Evolutionary conservation across 2,888 invertebrate species (phyloP).

Genomic region (Belgica antarctica): DNA sequence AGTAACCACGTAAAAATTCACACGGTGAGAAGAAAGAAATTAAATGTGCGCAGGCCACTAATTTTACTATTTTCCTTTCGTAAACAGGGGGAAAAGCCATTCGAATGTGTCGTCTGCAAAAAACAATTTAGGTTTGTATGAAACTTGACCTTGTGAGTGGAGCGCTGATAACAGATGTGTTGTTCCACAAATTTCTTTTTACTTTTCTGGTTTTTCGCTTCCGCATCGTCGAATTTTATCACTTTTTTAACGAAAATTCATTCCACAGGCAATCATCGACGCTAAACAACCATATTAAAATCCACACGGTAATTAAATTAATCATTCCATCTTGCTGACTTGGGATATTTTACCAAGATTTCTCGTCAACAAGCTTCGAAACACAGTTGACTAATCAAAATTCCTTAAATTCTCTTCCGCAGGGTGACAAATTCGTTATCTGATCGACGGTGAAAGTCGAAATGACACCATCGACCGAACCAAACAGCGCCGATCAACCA

Average conservation of each 20-base stretch:
- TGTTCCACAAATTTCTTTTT: no score
- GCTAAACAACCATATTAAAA: constrained; percentile 56
- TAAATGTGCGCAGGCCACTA: background rate
- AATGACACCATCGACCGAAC: background rate
- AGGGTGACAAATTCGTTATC: constrained; percentile 43
- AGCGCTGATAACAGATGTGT: no score
- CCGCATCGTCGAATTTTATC: no score
- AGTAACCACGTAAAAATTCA: constrained; percentile 56
- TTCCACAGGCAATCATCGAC: constrained; percentile 56
- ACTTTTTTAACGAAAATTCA: no score
- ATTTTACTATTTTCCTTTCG: constrained; percentile 15
- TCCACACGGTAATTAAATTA: no score
- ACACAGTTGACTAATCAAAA: no score
- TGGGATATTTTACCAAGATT: no score
- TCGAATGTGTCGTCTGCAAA: constrained; percentile 56
- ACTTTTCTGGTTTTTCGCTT: no score
- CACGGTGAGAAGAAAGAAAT: no score
- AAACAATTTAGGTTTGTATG: constrained; percentile 51
- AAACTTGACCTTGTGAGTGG: background rate
- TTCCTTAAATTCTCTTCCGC: no score
- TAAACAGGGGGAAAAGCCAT: constrained; percentile 51
- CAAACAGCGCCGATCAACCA: background rate
- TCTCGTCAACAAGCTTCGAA: no score
- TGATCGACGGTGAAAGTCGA: constrained; percentile 37
- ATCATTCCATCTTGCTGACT: no score